These are phyloP conservation scores for Butorides virescens DNA, from an alignment of 2,113 vertebrate genomes.

Conservation along the genomic window DNA sequence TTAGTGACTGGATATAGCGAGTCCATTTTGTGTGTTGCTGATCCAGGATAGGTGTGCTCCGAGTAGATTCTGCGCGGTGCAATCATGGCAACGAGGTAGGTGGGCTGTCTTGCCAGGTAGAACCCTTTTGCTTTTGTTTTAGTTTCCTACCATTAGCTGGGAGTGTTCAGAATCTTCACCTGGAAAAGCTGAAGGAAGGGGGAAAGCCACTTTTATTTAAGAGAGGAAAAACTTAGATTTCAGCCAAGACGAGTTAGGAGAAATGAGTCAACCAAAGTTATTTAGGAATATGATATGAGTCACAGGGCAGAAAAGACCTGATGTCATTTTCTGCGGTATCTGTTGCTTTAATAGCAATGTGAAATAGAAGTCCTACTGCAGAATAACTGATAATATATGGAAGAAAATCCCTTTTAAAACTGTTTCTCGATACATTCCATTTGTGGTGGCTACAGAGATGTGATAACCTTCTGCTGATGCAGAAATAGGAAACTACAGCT, in stretches of 20 bases:
- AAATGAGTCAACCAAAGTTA: slow-evolving; percentile 21
- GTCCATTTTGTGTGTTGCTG: not conserved
- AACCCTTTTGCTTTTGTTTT: not conserved
- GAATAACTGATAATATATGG: not conserved
- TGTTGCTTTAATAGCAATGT: rapidly evolving
- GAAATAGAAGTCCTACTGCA: not conserved
- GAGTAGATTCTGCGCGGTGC: not conserved
- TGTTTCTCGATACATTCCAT: rapidly evolving
- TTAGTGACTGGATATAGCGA: not conserved
- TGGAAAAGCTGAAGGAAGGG: not conserved
- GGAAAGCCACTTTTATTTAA: not conserved
- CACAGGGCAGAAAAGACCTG: slow-evolving; percentile 21
- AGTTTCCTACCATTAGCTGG: not conserved
- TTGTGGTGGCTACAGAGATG: not conserved
- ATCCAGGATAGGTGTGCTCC: not conserved
- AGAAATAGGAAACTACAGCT: not conserved
- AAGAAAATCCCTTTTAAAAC: not conserved
- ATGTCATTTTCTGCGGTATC: not conserved
- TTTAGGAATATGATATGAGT: slow-evolving; percentile 39
- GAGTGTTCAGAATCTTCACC: not conserved
- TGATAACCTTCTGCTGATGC: not conserved
- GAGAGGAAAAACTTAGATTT: not conserved
- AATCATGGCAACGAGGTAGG: rapidly evolving
- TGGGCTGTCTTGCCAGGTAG: not conserved
- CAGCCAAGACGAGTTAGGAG: not conserved